phyloP scores from a whole-genome alignment of 2,888 invertebrate genomes.

The Drosophila lacicola region DNA sequence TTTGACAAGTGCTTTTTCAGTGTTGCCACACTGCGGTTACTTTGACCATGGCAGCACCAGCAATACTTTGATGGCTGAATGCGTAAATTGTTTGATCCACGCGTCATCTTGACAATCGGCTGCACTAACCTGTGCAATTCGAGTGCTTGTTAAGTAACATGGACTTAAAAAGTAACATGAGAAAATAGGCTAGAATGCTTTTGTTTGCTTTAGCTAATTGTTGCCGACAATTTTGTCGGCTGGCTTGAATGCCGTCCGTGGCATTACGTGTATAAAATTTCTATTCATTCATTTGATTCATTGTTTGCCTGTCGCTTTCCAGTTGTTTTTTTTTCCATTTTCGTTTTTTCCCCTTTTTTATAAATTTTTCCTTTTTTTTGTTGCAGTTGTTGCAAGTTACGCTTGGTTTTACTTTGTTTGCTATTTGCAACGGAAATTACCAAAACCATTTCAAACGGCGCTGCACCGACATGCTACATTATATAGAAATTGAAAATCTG shows the following conservation, averaged over 20 bases:
- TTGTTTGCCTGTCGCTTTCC: slow-evolving; percentile 38
- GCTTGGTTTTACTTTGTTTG: slow-evolving; percentile 52
- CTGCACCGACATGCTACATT: slow-evolving; percentile 38
- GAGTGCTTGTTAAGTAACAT: not conserved
- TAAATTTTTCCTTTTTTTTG: not conserved
- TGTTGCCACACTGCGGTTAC: too few species aligned
- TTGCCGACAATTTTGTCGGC: slow-evolving; percentile 49
- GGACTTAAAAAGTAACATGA: not conserved
- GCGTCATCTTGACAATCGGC: too few species aligned
- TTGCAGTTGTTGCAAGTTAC: slow-evolving; percentile 29
- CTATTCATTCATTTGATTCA: slow-evolving; percentile 53
- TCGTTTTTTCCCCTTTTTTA: too few species aligned
- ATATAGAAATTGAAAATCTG: slow-evolving; percentile 62
- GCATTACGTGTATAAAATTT: slow-evolving; percentile 22
- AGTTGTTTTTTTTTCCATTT: not conserved
- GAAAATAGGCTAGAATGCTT: not conserved
- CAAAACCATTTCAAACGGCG: slow-evolving; percentile 44
- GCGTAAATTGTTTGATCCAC: too few species aligned
- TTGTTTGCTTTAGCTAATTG: not conserved
- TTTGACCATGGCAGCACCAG: too few species aligned
- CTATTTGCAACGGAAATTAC: slow-evolving; percentile 62
- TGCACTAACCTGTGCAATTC: not conserved
- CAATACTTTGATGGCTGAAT: too few species aligned
- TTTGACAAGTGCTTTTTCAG: too few species aligned
- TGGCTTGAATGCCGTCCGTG: slow-evolving; percentile 19